Conservation (phyloP, 2,888 invertebrate species). For the Ditula angustiorana region DNA sequence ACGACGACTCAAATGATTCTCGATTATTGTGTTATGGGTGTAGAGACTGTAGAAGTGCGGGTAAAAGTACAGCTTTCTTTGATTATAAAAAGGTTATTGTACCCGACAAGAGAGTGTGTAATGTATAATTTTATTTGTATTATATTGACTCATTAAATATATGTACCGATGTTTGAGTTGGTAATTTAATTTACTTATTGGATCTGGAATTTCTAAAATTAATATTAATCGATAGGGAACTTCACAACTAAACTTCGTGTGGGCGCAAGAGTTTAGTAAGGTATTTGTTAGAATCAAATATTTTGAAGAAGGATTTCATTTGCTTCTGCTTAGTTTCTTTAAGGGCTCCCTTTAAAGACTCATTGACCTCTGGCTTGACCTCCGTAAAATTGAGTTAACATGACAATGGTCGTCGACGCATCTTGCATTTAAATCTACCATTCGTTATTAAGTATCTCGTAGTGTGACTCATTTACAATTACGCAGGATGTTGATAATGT, state of each 20-base stretch:
- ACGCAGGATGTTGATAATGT: slow-evolving; percentile 76
- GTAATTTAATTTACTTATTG: no score
- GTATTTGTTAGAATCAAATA: neutral
- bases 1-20: no score
- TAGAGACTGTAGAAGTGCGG: no score
- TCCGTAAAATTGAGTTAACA: slow-evolving; percentile 33
- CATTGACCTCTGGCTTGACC: slow-evolving; percentile 34
- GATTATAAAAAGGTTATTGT: no score
- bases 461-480: slow-evolving; percentile 65
- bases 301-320: neutral
- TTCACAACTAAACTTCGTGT: neutral
- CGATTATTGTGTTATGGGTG: no score
- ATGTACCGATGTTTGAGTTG: no score
- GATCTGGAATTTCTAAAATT: no score
- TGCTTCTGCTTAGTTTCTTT: neutral
- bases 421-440: slow-evolving; percentile 36
- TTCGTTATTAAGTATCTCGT: slow-evolving; percentile 48
- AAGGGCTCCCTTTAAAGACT: slow-evolving; percentile 24
- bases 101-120: no score
- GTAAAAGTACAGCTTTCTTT: no score
- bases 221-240: no score
- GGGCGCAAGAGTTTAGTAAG: neutral
- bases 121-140: no score
- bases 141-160: no score
- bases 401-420: slow-evolving; percentile 28